Conservation (phyloP, 2,113 vertebrate genomes). For the Manacus vitellinus region DNA sequence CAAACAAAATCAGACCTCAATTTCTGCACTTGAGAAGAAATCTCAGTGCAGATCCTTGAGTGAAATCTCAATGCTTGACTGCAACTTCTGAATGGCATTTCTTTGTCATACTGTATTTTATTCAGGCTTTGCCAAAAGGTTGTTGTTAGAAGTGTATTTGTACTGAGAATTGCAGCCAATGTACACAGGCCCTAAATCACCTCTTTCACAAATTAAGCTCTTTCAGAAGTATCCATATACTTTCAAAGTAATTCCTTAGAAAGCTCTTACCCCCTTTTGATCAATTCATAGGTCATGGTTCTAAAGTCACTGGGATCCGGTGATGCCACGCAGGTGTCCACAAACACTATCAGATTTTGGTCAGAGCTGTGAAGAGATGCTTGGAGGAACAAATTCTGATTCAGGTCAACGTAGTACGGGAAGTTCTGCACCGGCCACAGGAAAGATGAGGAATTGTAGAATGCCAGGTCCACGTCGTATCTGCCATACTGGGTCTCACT, state of each 20-base stretch:
- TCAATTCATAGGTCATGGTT: constrained; percentile 52
- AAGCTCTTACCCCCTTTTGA: constrained; percentile 70
- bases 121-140: not conserved
- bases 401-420: constrained; percentile 66
- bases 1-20: not conserved
- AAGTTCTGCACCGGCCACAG: constrained; percentile 29
- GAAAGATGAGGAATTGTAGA: constrained; percentile 72
- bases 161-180: not conserved
- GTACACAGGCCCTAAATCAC: not conserved
- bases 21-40: not conserved
- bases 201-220: not conserved
- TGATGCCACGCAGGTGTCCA: constrained; percentile 74
- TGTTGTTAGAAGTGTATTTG: not conserved
- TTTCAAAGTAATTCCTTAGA: not conserved
- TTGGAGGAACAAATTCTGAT: constrained; percentile 73
- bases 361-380: constrained; percentile 63
- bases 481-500: constrained; percentile 55
- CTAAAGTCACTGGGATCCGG: constrained; percentile 47
- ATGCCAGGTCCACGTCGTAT: constrained; percentile 31
- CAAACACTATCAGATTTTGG: constrained; percentile 56
- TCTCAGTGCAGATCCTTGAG: not conserved
- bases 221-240: not conserved
- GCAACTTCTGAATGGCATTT: not conserved
- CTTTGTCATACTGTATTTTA: not conserved
- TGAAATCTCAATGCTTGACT: not conserved